Evolutionary conservation across 2,888 invertebrate genomes (phyloP), one percentile per base, ranked within the genome.

Genomic region (Podotricha telesiphe): DNA sequence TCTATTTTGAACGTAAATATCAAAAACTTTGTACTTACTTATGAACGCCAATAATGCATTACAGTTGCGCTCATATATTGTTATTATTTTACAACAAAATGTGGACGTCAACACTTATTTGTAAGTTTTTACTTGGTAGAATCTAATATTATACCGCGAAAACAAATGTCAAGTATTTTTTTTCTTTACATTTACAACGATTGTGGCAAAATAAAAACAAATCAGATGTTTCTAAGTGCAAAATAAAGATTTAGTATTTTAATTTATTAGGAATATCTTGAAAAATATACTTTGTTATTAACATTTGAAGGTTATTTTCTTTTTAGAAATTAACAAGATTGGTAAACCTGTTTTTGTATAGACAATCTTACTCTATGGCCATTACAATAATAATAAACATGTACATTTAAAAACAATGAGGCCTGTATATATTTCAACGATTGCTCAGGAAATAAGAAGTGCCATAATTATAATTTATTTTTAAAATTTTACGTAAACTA

Each of bases 91-190:
- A 65, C 50, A 53, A 28, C 62, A 66, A 70, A 69, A 70, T 74
- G 75, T 65, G 74, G 65, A 79, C 78, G 79, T 79, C 79, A 79
- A 79, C 76, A 75, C 71, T 73, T 72, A 74, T 70, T 74, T 61
- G 72, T 68, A 68, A 73, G 70, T 76, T 70, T 73, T 69, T 20
- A 50, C 69, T 56, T 55, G 51, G 63, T 64, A 68, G 73, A 71
- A 68, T 70, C 70, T 73, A 72, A 68, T 75, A 74, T 70, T 72
- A 76, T 77, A 73, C 77, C 79, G 79, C 80, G 79, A 80, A 80
- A 79, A 73, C 71, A 73, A 75, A 76, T 72, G 79, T 79, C 79
- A 79, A 75, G 55, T 59, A 48, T 15, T 50, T 67, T 73, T 67
- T 37, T 61, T 10, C 45, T 47, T 50, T 7, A 64, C 20, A 15